phyloP scores from a whole-genome alignment of 2,888 invertebrate species.

The Dioctria rufipes region DNA sequence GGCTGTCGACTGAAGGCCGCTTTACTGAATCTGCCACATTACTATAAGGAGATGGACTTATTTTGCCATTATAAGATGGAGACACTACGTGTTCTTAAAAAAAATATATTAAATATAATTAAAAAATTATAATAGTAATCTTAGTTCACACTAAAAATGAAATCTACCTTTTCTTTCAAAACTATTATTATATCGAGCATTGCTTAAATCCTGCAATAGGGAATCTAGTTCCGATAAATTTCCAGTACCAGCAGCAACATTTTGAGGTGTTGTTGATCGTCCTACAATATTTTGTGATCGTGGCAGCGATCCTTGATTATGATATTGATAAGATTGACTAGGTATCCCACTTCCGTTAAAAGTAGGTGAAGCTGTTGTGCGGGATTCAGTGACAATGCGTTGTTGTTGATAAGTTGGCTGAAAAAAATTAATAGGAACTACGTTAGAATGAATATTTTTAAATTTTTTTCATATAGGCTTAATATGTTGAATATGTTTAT shows the following conservation, averaged over 20 bases:
- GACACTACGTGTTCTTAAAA: slow-evolving; percentile 66
- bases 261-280: slow-evolving; percentile 57
- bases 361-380: slow-evolving; percentile 64
- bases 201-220: slow-evolving; percentile 91
- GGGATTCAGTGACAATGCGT: slow-evolving; percentile 66
- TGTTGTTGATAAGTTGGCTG: slow-evolving; percentile 68
- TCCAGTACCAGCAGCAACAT: slow-evolving; percentile 70
- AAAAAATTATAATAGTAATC: background rate
- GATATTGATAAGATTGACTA: slow-evolving; percentile 65
- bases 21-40: slow-evolving; percentile 69
- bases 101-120: slow-evolving; percentile 29
- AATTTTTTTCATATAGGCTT: too few species aligned
- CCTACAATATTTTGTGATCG: slow-evolving; percentile 56
- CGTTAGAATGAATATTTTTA: too few species aligned
- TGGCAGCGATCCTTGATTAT: slow-evolving; percentile 62
- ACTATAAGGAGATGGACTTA: slow-evolving; percentile 68
- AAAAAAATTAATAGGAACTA: slow-evolving; percentile 10
- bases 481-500: too few species aligned
- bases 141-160: too few species aligned
- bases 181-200: slow-evolving; percentile 76
- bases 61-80: slow-evolving; percentile 64
- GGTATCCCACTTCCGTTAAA: slow-evolving; percentile 60
- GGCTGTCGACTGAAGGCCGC: slow-evolving; percentile 89
- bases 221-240: slow-evolving; percentile 94
- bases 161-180: slow-evolving; percentile 71